phyloP scores from a whole-genome alignment of 2,113 vertebrate species.

The Pedionomus torquatus region DNA sequence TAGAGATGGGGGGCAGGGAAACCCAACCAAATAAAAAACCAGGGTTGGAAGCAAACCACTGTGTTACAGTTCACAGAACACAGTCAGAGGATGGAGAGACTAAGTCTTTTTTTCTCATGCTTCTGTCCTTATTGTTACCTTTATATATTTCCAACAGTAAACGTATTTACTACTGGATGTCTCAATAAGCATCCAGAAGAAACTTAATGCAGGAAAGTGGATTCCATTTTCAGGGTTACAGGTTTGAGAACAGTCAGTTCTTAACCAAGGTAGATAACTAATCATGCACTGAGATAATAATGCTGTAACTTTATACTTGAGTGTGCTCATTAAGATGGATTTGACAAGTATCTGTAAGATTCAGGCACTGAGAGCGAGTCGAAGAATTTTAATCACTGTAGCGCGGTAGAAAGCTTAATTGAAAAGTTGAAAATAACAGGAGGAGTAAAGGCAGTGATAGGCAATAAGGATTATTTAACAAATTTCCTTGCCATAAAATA shows the following conservation, averaged over 20 bases:
- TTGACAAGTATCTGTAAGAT: background rate
- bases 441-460: background rate
- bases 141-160: background rate
- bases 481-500: background rate
- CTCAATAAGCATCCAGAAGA: background rate
- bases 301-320: background rate
- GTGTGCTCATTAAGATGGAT: background rate
- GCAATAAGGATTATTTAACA: background rate
- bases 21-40: background rate
- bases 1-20: fast-evolving
- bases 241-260: background rate
- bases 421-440: background rate
- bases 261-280: background rate
- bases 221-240: background rate
- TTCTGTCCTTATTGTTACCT: background rate
- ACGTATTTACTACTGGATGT: background rate
- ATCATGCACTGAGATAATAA: background rate
- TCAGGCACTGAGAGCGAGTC: background rate
- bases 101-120: background rate
- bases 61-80: background rate
- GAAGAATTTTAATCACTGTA: background rate
- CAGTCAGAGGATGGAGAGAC: background rate
- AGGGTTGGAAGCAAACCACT: background rate
- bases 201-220: background rate
- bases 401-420: background rate